Percentiles rank a stretch among this genome's conserved stretches.
Evolutionary conservation across 2,888 invertebrate genomes (phyloP).

Genomic region (Lymantria dispar): DNA sequence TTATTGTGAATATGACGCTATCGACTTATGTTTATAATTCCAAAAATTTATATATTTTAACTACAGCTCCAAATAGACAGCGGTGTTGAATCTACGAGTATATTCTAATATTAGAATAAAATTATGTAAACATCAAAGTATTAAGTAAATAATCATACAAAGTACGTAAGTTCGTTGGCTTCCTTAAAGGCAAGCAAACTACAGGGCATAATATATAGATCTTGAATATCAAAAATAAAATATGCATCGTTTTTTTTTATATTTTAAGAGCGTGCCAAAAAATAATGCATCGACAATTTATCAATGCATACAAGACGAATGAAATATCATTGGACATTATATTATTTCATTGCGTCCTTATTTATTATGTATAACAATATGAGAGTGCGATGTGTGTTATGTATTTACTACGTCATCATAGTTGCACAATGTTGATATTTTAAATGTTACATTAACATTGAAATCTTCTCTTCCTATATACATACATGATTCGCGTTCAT

Average conservation of each 20-base stretch:
- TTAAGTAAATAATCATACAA: conserved; percentile 62
- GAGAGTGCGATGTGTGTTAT: conserved; percentile 27
- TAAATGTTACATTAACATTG: conserved; percentile 13
- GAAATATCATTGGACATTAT: conserved; percentile 34
- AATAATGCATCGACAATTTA: conserved; percentile 51
- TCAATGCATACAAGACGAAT: conserved; percentile 37
- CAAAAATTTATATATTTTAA: conserved; percentile 37
- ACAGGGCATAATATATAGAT: conserved; percentile 71
- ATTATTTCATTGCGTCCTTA: conserved; percentile 11
- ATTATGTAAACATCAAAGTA: conserved; percentile 60
- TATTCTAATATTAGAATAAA: conserved; percentile 34
- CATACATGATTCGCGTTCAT: too few species aligned
- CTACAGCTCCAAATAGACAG: conserved; percentile 31
- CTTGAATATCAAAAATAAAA: conserved; percentile 80
- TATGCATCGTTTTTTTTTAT: conserved; percentile 54
- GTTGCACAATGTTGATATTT: conserved; percentile 2
- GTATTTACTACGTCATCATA: conserved; percentile 16
- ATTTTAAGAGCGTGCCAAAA: conserved; percentile 56
- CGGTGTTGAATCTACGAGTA: conserved; percentile 8
- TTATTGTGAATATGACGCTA: conserved; percentile 43
- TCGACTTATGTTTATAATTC: conserved; percentile 43
- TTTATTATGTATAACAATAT: conserved; percentile 32
- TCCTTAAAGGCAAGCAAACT: conserved; percentile 66
- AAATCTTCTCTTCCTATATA: too few species aligned
- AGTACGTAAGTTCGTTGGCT: conserved; percentile 60